A percentile compares a stretch with the other conserved stretches of the same genome.
These are phyloP conservation scores for Bemisia tabaci DNA, from an alignment of 1,140 invertebrate genomes.

Conservation along the genomic window DNA sequence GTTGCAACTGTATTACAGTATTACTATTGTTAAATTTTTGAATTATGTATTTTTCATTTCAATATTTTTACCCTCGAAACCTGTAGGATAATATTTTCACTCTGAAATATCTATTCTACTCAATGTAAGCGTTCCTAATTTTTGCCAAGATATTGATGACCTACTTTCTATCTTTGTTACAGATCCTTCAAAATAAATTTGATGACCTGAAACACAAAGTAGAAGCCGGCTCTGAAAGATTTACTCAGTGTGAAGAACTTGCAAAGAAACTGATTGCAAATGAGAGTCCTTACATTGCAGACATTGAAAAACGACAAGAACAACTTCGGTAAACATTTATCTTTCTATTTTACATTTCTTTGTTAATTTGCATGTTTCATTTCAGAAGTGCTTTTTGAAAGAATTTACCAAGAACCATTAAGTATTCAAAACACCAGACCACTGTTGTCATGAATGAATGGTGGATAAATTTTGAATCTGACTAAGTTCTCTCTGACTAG, in stretches of 20 bases:
- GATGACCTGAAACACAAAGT: constrained; percentile 88
- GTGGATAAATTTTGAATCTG: too few species aligned
- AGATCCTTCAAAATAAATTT: constrained; percentile 82
- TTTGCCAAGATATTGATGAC: too few species aligned
- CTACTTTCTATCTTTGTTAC: constrained; percentile 25
- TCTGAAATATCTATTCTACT: too few species aligned
- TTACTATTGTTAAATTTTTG: too few species aligned
- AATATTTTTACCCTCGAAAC: too few species aligned
- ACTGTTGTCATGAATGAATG: too few species aligned
- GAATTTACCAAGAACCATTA: constrained; percentile 17
- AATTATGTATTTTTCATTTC: too few species aligned
- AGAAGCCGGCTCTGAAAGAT: constrained; percentile 80
- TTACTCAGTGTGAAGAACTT: constrained; percentile 81
- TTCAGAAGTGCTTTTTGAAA: neutral
- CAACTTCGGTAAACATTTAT: constrained; percentile 51
- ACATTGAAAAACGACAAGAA: constrained; percentile 76
- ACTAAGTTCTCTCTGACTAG: too few species aligned
- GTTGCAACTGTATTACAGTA: too few species aligned
- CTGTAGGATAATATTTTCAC: too few species aligned
- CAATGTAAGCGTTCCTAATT: too few species aligned
- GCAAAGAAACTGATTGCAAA: constrained; percentile 79
- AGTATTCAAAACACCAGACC: too few species aligned
- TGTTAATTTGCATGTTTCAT: neutral
- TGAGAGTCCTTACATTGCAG: constrained; percentile 74
- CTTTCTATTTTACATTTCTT: neutral